Conservation (phyloP, 30 jellyfish, hydroid and myxozoan species). For the Clytia hemisphaerica region DNA sequence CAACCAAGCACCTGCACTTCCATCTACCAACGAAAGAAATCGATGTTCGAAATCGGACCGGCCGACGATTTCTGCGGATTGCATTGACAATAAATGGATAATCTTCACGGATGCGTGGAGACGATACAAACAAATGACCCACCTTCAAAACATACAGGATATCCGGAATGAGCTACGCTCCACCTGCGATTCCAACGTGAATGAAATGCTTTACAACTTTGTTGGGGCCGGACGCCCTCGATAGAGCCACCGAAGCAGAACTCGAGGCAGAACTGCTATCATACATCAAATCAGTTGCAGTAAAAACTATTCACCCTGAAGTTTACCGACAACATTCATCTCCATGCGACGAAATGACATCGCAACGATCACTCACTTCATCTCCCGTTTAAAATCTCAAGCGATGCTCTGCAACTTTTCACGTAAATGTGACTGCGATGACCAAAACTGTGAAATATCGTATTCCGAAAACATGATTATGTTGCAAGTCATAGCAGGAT, state of each 20-base stretch:
- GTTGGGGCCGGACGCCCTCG: constrained; percentile 10
- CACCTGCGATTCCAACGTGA: not conserved
- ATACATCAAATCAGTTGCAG: constrained; percentile 13
- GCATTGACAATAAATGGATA: too few relatives aligned
- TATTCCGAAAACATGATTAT: not conserved
- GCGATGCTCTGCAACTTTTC: too few relatives aligned
- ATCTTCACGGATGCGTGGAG: not conserved
- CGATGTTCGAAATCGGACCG: too few relatives aligned
- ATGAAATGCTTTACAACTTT: not conserved
- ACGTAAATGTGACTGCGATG: not conserved
- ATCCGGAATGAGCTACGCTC: not conserved
- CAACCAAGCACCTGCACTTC: too few relatives aligned
- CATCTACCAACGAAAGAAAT: too few relatives aligned
- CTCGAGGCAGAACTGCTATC: constrained; percentile 9
- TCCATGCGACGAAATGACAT: not conserved
- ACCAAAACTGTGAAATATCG: not conserved
- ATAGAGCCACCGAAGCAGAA: not conserved
- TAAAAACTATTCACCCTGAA: not conserved
- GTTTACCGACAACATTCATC: constrained; percentile 7
- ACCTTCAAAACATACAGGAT: not conserved
- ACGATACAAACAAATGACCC: not conserved
- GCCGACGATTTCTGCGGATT: too few relatives aligned
- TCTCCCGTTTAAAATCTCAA: not conserved
- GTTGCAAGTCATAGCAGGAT: not conserved
- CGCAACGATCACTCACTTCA: not conserved